These are phyloP conservation scores for Octonoba sinensis DNA, from an alignment of 2,888 invertebrate species.

Conservation along the genomic window DNA sequence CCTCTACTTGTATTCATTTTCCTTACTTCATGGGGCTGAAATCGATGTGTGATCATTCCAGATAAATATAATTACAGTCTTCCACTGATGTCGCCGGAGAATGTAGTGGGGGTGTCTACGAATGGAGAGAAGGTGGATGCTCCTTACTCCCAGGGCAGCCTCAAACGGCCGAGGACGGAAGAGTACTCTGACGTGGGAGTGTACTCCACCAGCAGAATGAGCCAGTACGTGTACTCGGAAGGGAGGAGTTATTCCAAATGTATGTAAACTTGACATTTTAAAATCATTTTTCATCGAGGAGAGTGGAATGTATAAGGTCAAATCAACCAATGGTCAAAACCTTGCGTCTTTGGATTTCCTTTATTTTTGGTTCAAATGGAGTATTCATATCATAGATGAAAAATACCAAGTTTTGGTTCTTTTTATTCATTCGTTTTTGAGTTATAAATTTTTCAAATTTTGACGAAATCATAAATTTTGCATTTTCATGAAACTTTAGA, in stretches of 20 bases:
- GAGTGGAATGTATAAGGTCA: no score
- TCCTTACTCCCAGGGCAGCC: slow-evolving; percentile 34
- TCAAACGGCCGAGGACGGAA: slow-evolving; percentile 66
- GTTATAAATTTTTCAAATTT: no score
- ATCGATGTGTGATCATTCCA: not conserved
- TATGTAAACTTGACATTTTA: slow-evolving; percentile 6
- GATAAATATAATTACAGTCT: slow-evolving; percentile 51
- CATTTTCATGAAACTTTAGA: no score
- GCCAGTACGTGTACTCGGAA: slow-evolving; percentile 58
- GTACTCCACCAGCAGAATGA: slow-evolving; percentile 60
- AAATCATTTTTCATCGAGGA: no score
- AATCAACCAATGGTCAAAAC: no score
- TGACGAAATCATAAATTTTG: no score
- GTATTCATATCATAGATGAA: no score
- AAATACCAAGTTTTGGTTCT: no score
- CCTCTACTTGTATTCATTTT: no score
- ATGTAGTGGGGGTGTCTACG: slow-evolving; percentile 20
- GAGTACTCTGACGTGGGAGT: slow-evolving; percentile 64
- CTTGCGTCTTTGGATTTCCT: no score
- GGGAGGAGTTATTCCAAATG: slow-evolving; percentile 42
- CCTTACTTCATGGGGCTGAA: not conserved
- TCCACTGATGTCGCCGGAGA: slow-evolving; percentile 46
- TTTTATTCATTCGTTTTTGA: no score
- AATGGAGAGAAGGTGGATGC: slow-evolving; percentile 48
- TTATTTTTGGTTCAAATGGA: no score